phyloP scores from a whole-genome alignment of 2,888 invertebrate genomes.

The Dione juno region DNA sequence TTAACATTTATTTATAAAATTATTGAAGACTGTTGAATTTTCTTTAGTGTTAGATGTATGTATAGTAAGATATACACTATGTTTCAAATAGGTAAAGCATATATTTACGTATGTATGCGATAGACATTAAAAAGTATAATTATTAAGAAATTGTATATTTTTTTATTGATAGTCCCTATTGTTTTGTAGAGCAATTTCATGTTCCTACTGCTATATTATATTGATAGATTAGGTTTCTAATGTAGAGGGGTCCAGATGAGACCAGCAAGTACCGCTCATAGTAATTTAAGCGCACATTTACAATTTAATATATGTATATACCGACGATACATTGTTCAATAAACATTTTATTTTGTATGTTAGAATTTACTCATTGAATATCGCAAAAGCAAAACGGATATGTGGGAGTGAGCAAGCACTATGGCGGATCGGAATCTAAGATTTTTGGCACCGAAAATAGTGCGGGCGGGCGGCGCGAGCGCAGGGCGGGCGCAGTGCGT shows the following conservation, averaged over 20 bases:
- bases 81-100: too few species aligned
- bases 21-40: too few species aligned
- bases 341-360: constrained; percentile 6
- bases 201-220: too few species aligned
- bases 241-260: too few species aligned
- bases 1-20: too few species aligned
- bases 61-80: too few species aligned
- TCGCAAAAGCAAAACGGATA: constrained; percentile 42
- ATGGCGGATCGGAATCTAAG: constrained; percentile 75
- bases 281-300: neutral
- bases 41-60: too few species aligned
- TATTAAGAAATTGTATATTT: too few species aligned
- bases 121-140: too few species aligned
- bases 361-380: constrained; percentile 25
- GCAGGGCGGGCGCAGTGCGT: constrained; percentile 79
- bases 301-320: neutral
- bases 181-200: too few species aligned
- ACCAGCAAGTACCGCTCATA: neutral
- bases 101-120: too few species aligned
- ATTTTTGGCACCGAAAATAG: constrained; percentile 84
- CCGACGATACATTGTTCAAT: neutral
- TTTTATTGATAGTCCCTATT: too few species aligned
- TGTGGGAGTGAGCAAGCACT: constrained; percentile 65
- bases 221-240: neutral
- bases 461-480: constrained; percentile 71